Conservation (phyloP, 2,113 vertebrate genomes). For the Nothocercus nigrocapillus region DNA sequence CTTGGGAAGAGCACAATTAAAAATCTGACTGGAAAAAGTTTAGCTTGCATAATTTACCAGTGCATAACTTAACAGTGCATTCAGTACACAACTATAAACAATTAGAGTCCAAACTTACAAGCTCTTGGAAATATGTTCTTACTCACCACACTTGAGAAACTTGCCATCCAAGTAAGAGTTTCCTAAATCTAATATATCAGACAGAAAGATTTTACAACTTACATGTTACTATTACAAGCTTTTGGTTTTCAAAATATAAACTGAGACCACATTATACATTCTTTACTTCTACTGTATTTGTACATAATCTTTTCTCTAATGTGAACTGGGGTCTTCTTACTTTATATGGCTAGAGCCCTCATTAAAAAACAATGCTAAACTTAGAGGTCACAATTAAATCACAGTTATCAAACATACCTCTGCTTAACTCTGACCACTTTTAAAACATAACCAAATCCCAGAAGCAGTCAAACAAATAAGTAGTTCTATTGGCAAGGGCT, state of each 20-base stretch:
- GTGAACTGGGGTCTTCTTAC: neutral
- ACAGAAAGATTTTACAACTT: neutral
- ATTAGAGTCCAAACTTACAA: neutral
- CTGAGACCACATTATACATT: neutral
- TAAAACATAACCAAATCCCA: neutral
- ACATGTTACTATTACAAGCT: constrained; percentile 31
- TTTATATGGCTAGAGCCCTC: neutral
- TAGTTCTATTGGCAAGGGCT: neutral
- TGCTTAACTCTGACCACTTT: neutral
- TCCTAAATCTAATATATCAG: neutral
- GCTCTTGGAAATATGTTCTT: neutral
- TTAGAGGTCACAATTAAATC: neutral
- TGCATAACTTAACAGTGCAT: neutral
- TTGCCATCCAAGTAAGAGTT: neutral
- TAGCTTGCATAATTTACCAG: neutral
- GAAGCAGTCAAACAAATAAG: neutral
- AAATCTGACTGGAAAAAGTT: constrained; percentile 19
- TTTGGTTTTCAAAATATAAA: constrained; percentile 2
- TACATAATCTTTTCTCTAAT: neutral
- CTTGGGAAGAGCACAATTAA: constrained; percentile 25
- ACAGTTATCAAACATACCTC: neutral
- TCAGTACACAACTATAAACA: neutral
- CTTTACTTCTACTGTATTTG: neutral
- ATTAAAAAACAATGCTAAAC: neutral
- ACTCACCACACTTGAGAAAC: neutral